phyloP scores from a whole-genome alignment of 2,113 vertebrate genomes.

The Sturnus vulgaris region DNA sequence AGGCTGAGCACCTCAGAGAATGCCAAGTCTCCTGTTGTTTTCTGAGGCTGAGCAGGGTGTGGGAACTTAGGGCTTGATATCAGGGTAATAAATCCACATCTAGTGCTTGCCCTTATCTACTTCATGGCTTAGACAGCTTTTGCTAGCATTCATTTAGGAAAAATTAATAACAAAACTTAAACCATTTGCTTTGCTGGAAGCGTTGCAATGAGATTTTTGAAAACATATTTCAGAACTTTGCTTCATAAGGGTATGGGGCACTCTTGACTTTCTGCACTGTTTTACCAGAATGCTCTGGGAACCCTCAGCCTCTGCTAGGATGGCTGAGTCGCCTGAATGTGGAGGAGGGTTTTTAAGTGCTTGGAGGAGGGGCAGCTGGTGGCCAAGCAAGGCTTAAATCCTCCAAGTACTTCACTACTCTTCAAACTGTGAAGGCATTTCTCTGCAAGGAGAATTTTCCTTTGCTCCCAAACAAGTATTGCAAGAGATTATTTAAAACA shows the following conservation, averaged over 20 bases:
- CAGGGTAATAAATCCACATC: background rate
- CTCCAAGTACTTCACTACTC: background rate
- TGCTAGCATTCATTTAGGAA: background rate
- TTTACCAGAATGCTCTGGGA: background rate
- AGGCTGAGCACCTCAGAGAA: background rate
- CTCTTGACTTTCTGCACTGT: background rate
- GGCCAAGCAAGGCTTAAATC: background rate
- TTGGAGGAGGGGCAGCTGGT: background rate
- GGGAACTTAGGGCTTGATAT: rapidly evolving
- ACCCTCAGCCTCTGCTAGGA: background rate
- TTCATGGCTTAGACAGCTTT: background rate
- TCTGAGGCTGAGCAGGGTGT: background rate
- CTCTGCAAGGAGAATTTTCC: background rate
- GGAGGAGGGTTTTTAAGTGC: background rate
- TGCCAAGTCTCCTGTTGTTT: rapidly evolving
- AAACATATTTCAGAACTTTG: background rate
- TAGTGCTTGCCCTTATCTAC: background rate
- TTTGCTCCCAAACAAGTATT: background rate
- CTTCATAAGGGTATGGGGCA: background rate
- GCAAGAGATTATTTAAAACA: conserved; percentile 19
- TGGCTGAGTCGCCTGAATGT: background rate
- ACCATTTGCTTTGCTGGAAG: background rate
- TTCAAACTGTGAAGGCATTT: background rate
- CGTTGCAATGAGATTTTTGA: background rate
- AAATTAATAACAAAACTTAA: background rate